Evolutionary conservation across 2,888 invertebrate genomes (phyloP), one percentile per base, ranked within the genome.

Genomic region (Podabrus alpinus): DNA sequence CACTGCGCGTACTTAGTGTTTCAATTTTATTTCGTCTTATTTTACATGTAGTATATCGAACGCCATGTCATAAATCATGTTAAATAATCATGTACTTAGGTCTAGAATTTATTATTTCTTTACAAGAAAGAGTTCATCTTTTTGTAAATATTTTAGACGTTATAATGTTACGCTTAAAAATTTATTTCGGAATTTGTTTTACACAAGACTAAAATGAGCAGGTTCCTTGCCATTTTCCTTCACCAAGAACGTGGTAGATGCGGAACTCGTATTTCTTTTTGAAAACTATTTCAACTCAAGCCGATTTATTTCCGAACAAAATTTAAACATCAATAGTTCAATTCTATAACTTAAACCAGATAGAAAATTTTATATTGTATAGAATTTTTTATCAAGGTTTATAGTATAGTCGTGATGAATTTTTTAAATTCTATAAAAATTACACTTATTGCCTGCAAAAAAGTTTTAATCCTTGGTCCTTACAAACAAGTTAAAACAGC

Each of bases 1-100:
- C 17, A 69, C 29, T 66, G 73, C 69, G 75, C 69, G 73, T 69
- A 68, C 59, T 76, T 71, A 74, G 73, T 69, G 60, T 68, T 70
- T 76, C 73, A 61, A 73, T 68, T 59, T 73, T 70, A 59, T 73
- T 76, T 67, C 19, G 9, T 17, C 62, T 71, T 61, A 25, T 72
- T 68, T 66, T 69, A 75, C 17, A 67, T 68, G 66, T 68, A 19
- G 3, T 19, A 19, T 64, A 19, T 64, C n/a, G 68, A 66, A 69
- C 17, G 59, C 69, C 68, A 59, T 72, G 72, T 72, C 64, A 59
- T 71, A 19, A 64, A 69, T 66, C 60, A 71, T 68, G 21, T 29
- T 5, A 29, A 29, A 29, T 29, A 13, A n/a, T n/a, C 45, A 25
- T 29, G 13, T 45, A 45, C 45, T 45, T 45, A 45, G n/a, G n/a